phyloP scores from a whole-genome alignment of 1,140 invertebrate genomes.

The Bombus vancouverensis region DNA sequence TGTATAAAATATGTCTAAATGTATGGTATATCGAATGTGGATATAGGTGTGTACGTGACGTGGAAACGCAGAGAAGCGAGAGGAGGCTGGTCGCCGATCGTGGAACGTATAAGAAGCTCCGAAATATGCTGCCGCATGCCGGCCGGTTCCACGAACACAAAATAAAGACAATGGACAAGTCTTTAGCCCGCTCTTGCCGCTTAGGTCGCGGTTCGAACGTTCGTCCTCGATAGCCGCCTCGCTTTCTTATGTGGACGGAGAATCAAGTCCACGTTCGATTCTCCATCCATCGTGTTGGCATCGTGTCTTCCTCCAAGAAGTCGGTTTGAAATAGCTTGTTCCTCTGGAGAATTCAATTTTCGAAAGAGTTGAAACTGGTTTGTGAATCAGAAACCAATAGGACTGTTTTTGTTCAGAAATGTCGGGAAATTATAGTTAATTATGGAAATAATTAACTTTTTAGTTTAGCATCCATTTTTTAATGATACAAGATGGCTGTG shows the following conservation, averaged over 20 bases:
- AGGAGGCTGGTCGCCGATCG: not conserved
- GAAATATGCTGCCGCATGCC: constrained; percentile 64
- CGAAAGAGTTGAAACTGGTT: too few species aligned
- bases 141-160: constrained; percentile 55
- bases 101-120: constrained; percentile 53
- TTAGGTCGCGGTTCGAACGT: constrained; percentile 53
- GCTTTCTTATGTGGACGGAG: not conserved
- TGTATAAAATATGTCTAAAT: not conserved
- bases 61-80: constrained; percentile 1
- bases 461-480: too few species aligned
- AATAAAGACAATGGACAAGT: constrained; percentile 69
- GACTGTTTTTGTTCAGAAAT: too few species aligned
- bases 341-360: not conserved
- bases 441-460: too few species aligned
- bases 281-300: not conserved
- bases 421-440: too few species aligned
- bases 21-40: not conserved
- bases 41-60: constrained; percentile 4
- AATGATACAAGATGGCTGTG: too few species aligned
- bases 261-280: not conserved
- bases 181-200: constrained; percentile 3
- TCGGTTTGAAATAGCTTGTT: not conserved
- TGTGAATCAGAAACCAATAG: too few species aligned
- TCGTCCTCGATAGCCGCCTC: not conserved
- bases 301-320: not conserved